phyloP scores from a whole-genome alignment of 2,797 vertebrate genomes.

The Fratercula arctica region DNA sequence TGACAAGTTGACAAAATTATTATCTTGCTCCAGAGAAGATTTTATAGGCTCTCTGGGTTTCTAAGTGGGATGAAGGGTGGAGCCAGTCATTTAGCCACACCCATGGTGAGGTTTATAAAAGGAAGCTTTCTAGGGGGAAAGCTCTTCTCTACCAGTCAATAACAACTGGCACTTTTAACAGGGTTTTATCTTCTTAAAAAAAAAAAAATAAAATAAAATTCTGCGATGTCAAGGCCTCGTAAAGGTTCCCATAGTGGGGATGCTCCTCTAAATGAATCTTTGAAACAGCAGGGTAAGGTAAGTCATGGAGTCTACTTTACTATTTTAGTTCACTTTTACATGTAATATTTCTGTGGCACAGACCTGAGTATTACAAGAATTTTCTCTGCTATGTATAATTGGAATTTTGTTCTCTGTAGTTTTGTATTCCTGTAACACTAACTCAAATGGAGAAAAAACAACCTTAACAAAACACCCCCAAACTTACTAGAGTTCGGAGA shows the following conservation, averaged over 20 bases:
- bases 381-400: background rate
- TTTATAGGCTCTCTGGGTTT: background rate
- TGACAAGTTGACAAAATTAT: background rate
- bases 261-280: background rate
- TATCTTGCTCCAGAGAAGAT: background rate
- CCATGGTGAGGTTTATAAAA: slow-evolving; percentile 41
- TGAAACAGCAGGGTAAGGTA: slow-evolving; percentile 52
- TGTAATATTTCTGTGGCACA: background rate
- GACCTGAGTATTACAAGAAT: background rate
- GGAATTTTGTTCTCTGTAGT: background rate
- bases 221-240: background rate
- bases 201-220: background rate
- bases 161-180: background rate
- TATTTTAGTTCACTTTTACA: background rate
- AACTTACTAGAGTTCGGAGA: background rate
- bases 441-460: background rate
- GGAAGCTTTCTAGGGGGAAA: background rate
- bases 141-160: background rate
- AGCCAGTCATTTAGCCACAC: slow-evolving; percentile 35
- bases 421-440: background rate
- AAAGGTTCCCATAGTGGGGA: background rate
- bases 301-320: slow-evolving; percentile 1
- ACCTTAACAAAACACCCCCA: background rate
- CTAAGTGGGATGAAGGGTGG: slow-evolving; percentile 40
- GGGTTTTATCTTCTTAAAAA: background rate